Base-by-base conservation (phyloP, 1,140 invertebrate species). In the Eciton burchellii region DNA sequence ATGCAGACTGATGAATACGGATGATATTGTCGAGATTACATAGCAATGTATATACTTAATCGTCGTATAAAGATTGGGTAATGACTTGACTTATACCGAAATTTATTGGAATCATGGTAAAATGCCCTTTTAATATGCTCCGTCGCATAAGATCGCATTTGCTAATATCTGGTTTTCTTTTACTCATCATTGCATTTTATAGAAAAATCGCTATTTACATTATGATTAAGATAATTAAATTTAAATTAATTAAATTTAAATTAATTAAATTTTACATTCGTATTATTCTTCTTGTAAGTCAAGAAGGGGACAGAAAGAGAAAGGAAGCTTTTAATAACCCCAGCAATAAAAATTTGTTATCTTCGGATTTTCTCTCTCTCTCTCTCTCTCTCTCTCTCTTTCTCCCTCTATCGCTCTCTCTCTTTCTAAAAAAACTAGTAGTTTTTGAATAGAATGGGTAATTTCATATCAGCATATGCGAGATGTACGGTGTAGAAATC, bases 401-500 rank as follows among this genome's bases (percentile, higher is more conserved):
- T 19, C 52, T 5, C 14, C 9, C 41, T 16, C 24, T 19, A 12
- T n/a, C 12, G 35, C n/a, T 62, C 6, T 14, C 56, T 3, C 24
- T 47, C 16, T 16, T 1, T 26, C 16, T 16, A n/a, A n/a, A n/a
- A n/a, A n/a, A n/a, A n/a, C n/a, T n/a, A n/a, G n/a, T n/a, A n/a
- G n/a, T n/a, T n/a, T n/a, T n/a, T n/a, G n/a, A n/a, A n/a, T n/a
- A n/a, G n/a, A n/a, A n/a, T n/a, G n/a, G n/a, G n/a, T n/a, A n/a
- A n/a, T n/a, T n/a, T n/a, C n/a, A n/a, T n/a, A n/a, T n/a, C 65
- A 11, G 14, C 19, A 21, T 45, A 77, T 21, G 49, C 45, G 1
- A 77, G 62, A 65, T 77, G 52, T 41, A 26, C 29, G n/a, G n/a
- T 82, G 8, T 85, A 84, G 60, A 77, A 84, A 19, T 29, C 70